phyloP scores from a whole-genome alignment of 2,797 vertebrate species.

The Limnodromus scolopaceus region DNA sequence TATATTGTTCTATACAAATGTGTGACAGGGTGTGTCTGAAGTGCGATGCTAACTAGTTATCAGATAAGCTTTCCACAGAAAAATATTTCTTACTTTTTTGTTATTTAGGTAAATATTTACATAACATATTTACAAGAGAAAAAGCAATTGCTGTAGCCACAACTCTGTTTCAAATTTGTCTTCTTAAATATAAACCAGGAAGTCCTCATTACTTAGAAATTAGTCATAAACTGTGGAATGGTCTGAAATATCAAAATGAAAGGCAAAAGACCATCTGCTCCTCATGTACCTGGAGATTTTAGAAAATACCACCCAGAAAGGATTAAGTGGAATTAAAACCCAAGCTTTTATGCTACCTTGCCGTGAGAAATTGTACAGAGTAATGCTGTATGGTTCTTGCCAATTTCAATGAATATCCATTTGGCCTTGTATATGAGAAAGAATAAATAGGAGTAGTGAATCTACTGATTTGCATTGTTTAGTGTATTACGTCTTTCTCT shows the following conservation, averaged over 20 bases:
- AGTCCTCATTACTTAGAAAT: not conserved
- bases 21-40: not conserved
- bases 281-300: not conserved
- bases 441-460: not conserved
- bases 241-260: not conserved
- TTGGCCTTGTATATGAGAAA: not conserved
- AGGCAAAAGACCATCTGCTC: not conserved
- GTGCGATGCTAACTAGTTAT: not conserved
- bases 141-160: not conserved
- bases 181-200: not conserved
- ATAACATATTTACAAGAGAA: not conserved
- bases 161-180: not conserved
- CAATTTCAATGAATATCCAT: not conserved
- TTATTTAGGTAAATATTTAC: not conserved
- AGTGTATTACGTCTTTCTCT: not conserved
- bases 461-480: not conserved
- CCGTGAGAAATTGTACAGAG: not conserved
- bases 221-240: not conserved
- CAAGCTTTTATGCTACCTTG: not conserved
- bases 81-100: not conserved
- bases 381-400: not conserved
- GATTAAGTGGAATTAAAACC: not conserved
- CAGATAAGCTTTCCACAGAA: not conserved
- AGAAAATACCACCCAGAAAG: not conserved
- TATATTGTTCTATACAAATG: not conserved